Conservation (phyloP, 1,140 invertebrate genomes). For the Lordiphosa collinella region DNA sequence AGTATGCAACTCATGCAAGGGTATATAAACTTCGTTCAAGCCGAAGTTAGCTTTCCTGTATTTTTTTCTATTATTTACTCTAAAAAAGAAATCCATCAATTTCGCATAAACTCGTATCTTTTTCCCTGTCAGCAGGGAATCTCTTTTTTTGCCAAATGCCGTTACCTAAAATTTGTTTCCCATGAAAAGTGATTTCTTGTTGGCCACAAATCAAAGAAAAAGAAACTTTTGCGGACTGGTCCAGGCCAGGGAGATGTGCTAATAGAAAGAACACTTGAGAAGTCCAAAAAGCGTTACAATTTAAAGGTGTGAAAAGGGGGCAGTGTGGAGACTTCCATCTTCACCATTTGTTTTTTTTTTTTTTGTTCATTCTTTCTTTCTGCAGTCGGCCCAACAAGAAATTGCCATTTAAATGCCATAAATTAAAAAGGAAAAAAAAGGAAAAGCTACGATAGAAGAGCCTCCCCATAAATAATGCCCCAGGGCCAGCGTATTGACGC, state of each 20-base stretch:
- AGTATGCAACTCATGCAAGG: too few relatives aligned
- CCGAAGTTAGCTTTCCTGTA: too few relatives aligned
- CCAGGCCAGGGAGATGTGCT: constrained; percentile 31
- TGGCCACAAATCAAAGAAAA: constrained; percentile 56
- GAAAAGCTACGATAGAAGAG: constrained; percentile 49
- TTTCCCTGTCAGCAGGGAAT: constrained; percentile 34
- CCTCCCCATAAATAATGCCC: constrained; percentile 61
- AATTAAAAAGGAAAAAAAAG: constrained; percentile 50
- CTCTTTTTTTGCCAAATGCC: constrained; percentile 14
- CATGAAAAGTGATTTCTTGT: constrained; percentile 57
- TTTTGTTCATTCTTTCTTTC: background rate
- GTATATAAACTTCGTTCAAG: too few relatives aligned
- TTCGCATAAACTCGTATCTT: constrained; percentile 1
- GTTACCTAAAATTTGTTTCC: constrained; percentile 35
- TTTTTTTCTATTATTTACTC: too few relatives aligned
- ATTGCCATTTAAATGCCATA: constrained; percentile 77
- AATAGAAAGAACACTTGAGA: constrained; percentile 60
- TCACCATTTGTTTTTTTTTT: constrained; percentile 3
- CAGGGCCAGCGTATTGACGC: constrained; percentile 51
- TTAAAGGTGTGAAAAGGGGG: constrained; percentile 61
- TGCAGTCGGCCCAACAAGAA: constrained; percentile 45
- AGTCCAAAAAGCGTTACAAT: constrained; percentile 57
- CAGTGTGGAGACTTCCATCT: constrained; percentile 6
- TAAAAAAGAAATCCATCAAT: background rate
- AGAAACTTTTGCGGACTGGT: constrained; percentile 15